phyloP scores from a whole-genome alignment of 2,888 invertebrate species.

The Elgonia sp. region DNA sequence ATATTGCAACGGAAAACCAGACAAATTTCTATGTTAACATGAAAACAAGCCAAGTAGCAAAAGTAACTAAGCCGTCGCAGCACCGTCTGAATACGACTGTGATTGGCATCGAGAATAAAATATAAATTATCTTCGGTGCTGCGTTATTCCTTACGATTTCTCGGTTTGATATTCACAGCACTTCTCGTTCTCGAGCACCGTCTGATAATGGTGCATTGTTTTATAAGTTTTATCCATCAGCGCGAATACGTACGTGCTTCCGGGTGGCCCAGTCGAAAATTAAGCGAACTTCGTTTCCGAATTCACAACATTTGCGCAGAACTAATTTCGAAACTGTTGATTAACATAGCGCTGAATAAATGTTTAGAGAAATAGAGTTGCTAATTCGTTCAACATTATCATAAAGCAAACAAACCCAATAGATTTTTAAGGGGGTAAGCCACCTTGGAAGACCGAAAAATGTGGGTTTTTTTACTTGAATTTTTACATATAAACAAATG shows the following conservation, averaged over 20 bases:
- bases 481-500: no score
- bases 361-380: no score
- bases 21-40: slow-evolving; percentile 35
- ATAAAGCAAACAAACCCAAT: no score
- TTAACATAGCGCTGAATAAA: slow-evolving; percentile 42
- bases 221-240: slow-evolving; percentile 82
- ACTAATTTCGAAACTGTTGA: slow-evolving; percentile 53
- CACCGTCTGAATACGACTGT: slow-evolving; percentile 83
- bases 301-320: slow-evolving; percentile 50
- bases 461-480: no score
- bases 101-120: slow-evolving; percentile 85
- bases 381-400: no score
- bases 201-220: slow-evolving; percentile 84
- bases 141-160: slow-evolving; percentile 76
- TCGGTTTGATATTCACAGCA: slow-evolving; percentile 81
- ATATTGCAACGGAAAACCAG: neutral
- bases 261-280: slow-evolving; percentile 45
- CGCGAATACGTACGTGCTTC: slow-evolving; percentile 74
- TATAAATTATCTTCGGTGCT: slow-evolving; percentile 84
- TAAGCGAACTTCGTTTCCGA: slow-evolving; percentile 33
- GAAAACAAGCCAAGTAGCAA: slow-evolving; percentile 71
- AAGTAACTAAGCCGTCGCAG: slow-evolving; percentile 71
- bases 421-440: no score
- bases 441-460: no score
- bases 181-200: slow-evolving; percentile 69